Conservation (phyloP, 2,113 vertebrate genomes). For the Poeciliopsis prolifica region DNA sequence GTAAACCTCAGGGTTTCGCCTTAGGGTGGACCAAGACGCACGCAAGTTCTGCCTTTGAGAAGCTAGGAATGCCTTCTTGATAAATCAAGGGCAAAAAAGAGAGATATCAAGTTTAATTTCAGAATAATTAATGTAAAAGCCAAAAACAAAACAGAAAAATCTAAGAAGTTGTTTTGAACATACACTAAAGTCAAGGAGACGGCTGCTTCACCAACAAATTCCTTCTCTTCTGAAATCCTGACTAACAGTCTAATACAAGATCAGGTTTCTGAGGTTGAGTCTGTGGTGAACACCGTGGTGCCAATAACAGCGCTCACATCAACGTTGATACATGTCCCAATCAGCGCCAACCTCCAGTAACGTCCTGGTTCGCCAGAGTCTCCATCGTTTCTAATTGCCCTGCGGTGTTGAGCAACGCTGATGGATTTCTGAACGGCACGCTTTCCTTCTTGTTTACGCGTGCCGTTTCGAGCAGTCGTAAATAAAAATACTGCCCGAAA, state of each 20-base stretch:
- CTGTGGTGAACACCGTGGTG: constrained; percentile 54
- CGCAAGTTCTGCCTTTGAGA: background rate
- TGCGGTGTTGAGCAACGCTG: constrained; percentile 51
- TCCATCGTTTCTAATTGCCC: constrained; percentile 72
- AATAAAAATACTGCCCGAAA: constrained; percentile 2
- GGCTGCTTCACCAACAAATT: constrained; percentile 46
- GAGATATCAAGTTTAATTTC: background rate
- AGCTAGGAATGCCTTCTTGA: background rate
- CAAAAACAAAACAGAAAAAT: background rate
- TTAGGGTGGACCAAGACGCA: background rate
- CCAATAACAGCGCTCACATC: constrained; percentile 70
- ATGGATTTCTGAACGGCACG: constrained; percentile 28
- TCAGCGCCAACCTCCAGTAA: constrained; percentile 64
- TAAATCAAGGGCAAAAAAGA: constrained; percentile 18
- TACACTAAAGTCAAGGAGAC: background rate
- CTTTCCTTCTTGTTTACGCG: constrained; percentile 6
- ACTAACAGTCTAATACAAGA: constrained; percentile 62
- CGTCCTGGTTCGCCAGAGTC: constrained; percentile 53
- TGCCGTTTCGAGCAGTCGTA: constrained; percentile 12
- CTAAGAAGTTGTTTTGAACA: background rate
- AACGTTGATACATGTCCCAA: constrained; percentile 43
- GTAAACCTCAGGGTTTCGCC: background rate
- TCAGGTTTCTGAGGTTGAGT: constrained; percentile 68
- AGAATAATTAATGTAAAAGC: background rate
- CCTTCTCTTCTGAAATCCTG: constrained; percentile 55